Evolutionary conservation across 1,140 invertebrate species (phyloP).

Genomic region (Cotesia vestalis): DNA sequence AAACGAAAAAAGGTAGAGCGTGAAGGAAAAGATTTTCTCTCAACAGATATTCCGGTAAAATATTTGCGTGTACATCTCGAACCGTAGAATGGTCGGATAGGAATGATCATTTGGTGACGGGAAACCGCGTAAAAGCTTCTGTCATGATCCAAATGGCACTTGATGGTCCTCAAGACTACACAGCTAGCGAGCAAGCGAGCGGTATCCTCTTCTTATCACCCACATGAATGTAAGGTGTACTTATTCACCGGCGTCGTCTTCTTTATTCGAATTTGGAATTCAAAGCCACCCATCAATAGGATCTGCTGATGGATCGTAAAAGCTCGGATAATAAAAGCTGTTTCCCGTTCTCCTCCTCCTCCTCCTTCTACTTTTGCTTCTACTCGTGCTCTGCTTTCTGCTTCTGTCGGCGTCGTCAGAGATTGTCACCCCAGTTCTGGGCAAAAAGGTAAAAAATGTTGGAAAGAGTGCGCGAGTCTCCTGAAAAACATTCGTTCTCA

Average conservation of each 20-base stretch:
- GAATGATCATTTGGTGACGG: conserved; percentile 54
- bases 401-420: neutral
- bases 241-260: conserved; percentile 33
- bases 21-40: neutral
- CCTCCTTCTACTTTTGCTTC: neutral
- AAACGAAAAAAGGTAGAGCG: too few species aligned
- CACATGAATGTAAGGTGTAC: conserved; percentile 53
- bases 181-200: conserved; percentile 31
- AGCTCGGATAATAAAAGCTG: conserved; percentile 10
- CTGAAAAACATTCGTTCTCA: too few species aligned
- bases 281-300: conserved; percentile 17
- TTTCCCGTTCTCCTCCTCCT: neutral
- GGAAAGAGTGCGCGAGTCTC: too few species aligned
- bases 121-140: conserved; percentile 55
- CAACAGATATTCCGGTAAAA: neutral
- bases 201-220: conserved; percentile 51
- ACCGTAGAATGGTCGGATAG: conserved; percentile 32
- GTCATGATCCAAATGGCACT: conserved; percentile 56
- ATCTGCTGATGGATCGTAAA: neutral
- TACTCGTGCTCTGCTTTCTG: neutral
- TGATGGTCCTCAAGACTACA: conserved; percentile 53
- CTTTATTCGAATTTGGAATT: conserved; percentile 36
- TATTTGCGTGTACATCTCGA: neutral
- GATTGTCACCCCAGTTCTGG: too few species aligned
- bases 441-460: too few species aligned